Conservation (phyloP, 1,140 invertebrate genomes). For the Rhagoletis zephyria region DNA sequence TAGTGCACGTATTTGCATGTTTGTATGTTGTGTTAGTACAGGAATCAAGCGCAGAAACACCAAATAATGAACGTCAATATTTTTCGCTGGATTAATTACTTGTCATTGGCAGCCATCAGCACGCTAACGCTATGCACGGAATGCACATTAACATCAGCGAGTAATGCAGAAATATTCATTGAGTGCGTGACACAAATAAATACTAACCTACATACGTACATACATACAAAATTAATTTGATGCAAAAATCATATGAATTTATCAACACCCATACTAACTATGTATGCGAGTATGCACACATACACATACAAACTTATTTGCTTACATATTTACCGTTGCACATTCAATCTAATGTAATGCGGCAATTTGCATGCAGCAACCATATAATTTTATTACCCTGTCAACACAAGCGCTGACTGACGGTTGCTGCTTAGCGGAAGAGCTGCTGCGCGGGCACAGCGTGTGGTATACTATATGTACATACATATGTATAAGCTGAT, state of each 20-base stretch:
- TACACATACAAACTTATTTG: no score
- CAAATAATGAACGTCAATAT: conserved; percentile 32
- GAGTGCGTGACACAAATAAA: conserved; percentile 5
- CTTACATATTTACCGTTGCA: neutral
- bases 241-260: neutral
- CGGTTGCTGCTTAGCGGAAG: neutral
- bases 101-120: conserved; percentile 14
- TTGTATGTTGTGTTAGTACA: no score
- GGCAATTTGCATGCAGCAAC: conserved; percentile 40
- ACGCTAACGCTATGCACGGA: neutral
- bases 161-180: conserved; percentile 20
- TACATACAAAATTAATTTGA: neutral
- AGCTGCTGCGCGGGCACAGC: no score
- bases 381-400: conserved; percentile 49
- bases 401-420: neutral
- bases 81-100: conserved; percentile 38
- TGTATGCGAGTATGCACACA: neutral
- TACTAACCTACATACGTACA: neutral
- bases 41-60: neutral
- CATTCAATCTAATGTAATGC: conserved; percentile 6
- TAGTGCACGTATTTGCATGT: no score
- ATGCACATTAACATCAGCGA: neutral
- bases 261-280: neutral
- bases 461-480: no score
- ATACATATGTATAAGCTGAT: neutral